phyloP scores from a whole-genome alignment of 2,797 vertebrate genomes.

The Scomberomorus guttatus region DNA sequence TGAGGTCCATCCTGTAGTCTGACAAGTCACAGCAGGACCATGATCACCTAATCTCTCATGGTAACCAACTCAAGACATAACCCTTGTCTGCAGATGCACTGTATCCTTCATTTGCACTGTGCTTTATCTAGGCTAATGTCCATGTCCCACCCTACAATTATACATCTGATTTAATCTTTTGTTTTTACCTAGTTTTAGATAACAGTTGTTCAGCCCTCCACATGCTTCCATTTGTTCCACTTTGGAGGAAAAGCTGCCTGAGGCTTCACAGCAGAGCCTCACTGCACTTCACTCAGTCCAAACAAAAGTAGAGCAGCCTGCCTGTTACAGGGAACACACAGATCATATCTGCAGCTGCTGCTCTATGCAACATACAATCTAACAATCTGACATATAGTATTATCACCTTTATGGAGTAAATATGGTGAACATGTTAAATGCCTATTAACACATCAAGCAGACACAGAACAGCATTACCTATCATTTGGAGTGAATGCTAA shows the following conservation, averaged over 20 bases:
- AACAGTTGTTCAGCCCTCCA: slow-evolving; percentile 38
- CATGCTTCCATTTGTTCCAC: slow-evolving; percentile 62
- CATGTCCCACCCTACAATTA: slow-evolving; percentile 10
- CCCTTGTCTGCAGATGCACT: neutral
- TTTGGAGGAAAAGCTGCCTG: slow-evolving; percentile 54
- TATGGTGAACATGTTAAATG: no score
- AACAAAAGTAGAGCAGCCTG: slow-evolving; percentile 27
- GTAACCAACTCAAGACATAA: no score
- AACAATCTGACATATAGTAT: neutral
- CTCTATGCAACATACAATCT: neutral
- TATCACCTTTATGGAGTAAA: no score
- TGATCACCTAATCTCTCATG: no score
- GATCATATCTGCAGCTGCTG: slow-evolving; percentile 30
- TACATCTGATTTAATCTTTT: slow-evolving; percentile 45
- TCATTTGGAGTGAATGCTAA: neutral
- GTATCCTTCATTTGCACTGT: neutral
- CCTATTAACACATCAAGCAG: neutral
- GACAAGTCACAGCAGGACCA: neutral
- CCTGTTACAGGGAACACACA: neutral
- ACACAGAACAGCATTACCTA: neutral
- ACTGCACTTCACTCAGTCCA: slow-evolving; percentile 13
- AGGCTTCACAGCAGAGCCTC: slow-evolving; percentile 25
- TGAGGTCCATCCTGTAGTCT: neutral
- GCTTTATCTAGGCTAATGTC: slow-evolving; percentile 22
- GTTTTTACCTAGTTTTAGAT: slow-evolving; percentile 43